These are phyloP conservation scores for Sturnira hondurensis DNA, from an alignment of 2,113 vertebrate species.

Conservation along the genomic window DNA sequence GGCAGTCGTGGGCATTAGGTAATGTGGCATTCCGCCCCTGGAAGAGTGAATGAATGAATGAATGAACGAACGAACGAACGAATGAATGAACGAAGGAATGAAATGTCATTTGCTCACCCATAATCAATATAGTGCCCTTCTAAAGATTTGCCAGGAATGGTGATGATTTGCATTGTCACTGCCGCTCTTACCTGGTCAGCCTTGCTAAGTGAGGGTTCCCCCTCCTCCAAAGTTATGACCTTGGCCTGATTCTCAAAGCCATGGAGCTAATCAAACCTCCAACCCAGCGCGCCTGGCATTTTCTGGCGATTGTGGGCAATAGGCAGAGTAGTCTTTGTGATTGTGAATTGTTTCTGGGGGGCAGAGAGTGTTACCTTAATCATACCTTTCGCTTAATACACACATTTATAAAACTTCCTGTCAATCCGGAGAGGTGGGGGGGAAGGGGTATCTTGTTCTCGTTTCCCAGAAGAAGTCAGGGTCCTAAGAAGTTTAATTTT, in stretches of 20 bases:
- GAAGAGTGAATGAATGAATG: slow-evolving; percentile 60
- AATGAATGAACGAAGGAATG: neutral
- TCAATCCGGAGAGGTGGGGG: neutral
- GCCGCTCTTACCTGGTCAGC: neutral
- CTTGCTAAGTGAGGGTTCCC: neutral
- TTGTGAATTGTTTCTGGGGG: neutral
- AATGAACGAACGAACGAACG: slow-evolving; percentile 61
- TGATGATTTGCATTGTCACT: slow-evolving; percentile 55
- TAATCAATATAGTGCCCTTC: neutral
- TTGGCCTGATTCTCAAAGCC: slow-evolving; percentile 67
- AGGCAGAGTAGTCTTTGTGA: neutral
- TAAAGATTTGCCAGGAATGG: neutral
- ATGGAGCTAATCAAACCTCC: neutral
- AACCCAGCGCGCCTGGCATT: neutral
- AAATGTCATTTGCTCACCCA: slow-evolving; percentile 1
- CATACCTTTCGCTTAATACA: neutral
- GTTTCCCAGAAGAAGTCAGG: neutral
- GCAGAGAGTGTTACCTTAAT: neutral
- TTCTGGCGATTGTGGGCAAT: neutral
- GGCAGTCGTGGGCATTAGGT: slow-evolving; percentile 15
- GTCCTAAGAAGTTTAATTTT: slow-evolving; percentile 36
- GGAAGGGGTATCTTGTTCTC: neutral
- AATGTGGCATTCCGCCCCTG: neutral
- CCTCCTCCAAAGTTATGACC: slow-evolving; percentile 46
- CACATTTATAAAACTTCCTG: neutral